These are phyloP conservation scores for Zhengitettix transpicula DNA, from an alignment of 2,888 invertebrate species.

Conservation along the genomic window DNA sequence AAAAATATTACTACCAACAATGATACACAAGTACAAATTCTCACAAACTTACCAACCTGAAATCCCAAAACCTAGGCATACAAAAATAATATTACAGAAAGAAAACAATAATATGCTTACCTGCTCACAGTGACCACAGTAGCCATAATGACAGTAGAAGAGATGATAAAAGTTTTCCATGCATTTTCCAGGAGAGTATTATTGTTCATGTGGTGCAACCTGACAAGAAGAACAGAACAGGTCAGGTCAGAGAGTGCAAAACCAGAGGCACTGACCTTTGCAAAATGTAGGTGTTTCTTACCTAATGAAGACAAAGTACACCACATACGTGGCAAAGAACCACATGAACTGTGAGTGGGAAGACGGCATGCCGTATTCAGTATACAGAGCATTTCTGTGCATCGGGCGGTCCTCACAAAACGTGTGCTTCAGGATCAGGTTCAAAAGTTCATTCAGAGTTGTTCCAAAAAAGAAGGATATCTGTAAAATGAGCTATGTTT, in stretches of 20 bases:
- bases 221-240: constrained; percentile 24
- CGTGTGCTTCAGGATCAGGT: constrained; percentile 63
- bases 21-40: no score
- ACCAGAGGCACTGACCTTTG: no score
- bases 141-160: constrained; percentile 11
- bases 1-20: no score
- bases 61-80: no score
- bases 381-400: constrained; percentile 44
- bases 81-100: neutral
- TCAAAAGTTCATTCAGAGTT: constrained; percentile 57
- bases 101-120: constrained; percentile 11
- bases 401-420: constrained; percentile 69
- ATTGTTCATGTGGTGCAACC: constrained; percentile 68
- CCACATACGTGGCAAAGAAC: constrained; percentile 74
- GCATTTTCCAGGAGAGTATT: constrained; percentile 59
- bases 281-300: constrained; percentile 24
- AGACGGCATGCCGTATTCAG: constrained; percentile 82
- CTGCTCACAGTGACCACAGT: constrained; percentile 17
- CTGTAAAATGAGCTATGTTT: constrained; percentile 31
- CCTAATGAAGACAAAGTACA: constrained; percentile 76
- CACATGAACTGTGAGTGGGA: constrained; percentile 83
- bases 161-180: constrained; percentile 30
- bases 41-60: no score
- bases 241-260: no score
- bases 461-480: constrained; percentile 71